Percentiles rank a stretch among this genome's conserved stretches.
Evolutionary conservation across 2,113 vertebrate genomes (phyloP).

Genomic region (Sclerurus mexicanus): DNA sequence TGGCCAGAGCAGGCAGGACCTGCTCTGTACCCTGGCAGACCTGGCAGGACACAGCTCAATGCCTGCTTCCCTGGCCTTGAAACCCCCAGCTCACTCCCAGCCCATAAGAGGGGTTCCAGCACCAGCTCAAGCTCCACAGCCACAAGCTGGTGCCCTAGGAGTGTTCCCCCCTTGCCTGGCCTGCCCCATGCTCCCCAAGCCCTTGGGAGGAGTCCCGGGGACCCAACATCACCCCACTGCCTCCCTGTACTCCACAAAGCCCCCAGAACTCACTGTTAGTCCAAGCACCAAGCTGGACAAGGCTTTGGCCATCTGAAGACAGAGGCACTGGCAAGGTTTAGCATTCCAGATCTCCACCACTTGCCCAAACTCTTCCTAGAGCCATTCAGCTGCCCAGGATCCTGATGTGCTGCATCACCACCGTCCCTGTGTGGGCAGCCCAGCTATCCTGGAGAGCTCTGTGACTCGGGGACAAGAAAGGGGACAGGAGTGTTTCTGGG

Average conservation of each 20-base stretch:
- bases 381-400: neutral
- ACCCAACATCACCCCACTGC: neutral
- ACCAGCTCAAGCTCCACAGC: neutral
- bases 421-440: fast-evolving
- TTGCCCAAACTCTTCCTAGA: neutral
- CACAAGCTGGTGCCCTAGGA: too few relatives aligned
- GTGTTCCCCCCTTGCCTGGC: fast-evolving
- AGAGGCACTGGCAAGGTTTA: neutral
- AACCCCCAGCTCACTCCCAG: neutral
- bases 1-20: neutral
- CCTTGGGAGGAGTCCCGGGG: too few relatives aligned
- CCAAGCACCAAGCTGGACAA: neutral
- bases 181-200: neutral
- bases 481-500: neutral
- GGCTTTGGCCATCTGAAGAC: fast-evolving
- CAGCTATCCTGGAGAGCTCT: neutral
- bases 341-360: fast-evolving
- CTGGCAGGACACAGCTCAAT: neutral
- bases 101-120: neutral
- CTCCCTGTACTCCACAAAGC: neutral
- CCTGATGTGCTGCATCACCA: fast-evolving
- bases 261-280: fast-evolving
- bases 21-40: neutral
- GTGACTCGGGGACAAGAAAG: neutral
- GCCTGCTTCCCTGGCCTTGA: neutral